phyloP scores from a whole-genome alignment of 2,888 invertebrate species.

The Pristionchus fissidentatus region DNA sequence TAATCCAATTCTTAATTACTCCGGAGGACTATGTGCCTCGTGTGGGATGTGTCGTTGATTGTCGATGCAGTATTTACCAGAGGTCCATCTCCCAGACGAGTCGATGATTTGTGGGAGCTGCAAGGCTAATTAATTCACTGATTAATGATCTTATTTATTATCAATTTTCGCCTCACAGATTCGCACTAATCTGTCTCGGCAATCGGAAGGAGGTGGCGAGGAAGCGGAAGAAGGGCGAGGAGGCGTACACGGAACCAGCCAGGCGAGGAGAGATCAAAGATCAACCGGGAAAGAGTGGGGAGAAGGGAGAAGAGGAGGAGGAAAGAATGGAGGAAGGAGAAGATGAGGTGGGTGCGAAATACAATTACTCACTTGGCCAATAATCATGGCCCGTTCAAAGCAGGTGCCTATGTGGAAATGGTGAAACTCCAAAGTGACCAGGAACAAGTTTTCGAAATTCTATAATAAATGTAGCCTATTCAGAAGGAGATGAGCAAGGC shows the following conservation, averaged over 20 bases:
- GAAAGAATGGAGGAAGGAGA: conserved; percentile 48
- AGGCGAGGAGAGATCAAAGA: conserved; percentile 50
- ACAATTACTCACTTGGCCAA: neutral
- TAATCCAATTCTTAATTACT: too few species aligned
- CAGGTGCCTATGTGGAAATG: too few species aligned
- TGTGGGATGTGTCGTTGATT: too few species aligned
- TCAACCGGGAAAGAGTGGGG: conserved; percentile 24
- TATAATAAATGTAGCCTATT: neutral
- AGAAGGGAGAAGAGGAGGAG: conserved; percentile 14
- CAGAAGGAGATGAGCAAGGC: conserved; percentile 28
- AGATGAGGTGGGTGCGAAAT: neutral
- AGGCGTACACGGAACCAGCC: conserved; percentile 23
- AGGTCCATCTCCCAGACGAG: too few species aligned
- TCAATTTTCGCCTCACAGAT: too few species aligned
- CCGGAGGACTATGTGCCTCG: too few species aligned
- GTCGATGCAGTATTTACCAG: too few species aligned
- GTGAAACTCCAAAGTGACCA: neutral
- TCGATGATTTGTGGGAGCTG: too few species aligned
- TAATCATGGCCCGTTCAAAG: neutral
- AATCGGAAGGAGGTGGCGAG: conserved; percentile 4
- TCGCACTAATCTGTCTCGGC: conserved; percentile 48
- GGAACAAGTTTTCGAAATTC: neutral
- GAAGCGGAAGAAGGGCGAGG: conserved; percentile 6
- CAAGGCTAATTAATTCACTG: conserved; percentile 8
- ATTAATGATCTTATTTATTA: neutral